Evolutionary conservation across 64 coral and sea anemone genomes (phyloP).

Genomic region (Pachyseris speciosa): DNA sequence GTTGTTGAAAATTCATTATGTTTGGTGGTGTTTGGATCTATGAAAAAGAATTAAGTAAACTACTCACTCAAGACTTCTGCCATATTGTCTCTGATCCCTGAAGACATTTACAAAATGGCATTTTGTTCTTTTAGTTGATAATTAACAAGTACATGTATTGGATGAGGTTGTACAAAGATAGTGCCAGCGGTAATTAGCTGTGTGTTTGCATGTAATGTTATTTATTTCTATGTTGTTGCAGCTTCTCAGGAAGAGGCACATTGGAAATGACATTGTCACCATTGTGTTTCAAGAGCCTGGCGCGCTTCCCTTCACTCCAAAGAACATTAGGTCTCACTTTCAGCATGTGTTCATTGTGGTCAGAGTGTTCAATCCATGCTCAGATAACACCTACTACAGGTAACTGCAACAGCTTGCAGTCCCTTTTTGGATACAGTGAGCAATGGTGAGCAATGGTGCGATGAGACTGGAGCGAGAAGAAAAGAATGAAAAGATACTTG

Average conservation of each 20-base stretch:
- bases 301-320: conserved; percentile 92
- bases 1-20: too few species aligned
- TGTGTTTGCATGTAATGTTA: too few species aligned
- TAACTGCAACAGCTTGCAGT: conserved; percentile 37
- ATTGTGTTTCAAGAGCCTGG: conserved; percentile 99
- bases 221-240: conserved; percentile 40
- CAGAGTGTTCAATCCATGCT: conserved; percentile 92
- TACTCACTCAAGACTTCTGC: too few species aligned
- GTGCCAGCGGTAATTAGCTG: too few species aligned
- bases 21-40: too few species aligned
- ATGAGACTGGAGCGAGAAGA: not conserved
- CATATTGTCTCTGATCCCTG: too few species aligned
- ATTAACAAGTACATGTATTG: too few species aligned
- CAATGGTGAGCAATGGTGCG: too few species aligned
- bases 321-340: conserved; percentile 98
- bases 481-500: too few species aligned
- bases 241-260: conserved; percentile 96
- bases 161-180: too few species aligned
- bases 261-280: conserved; percentile 98
- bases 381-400: conserved; percentile 90
- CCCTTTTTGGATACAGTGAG: not conserved
- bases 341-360: conserved; percentile 99
- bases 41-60: too few species aligned
- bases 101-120: not conserved
- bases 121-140: not conserved